Percentiles rank a stretch among this genome's conserved stretches.
phyloP scores from a whole-genome alignment of 2,797 vertebrate genomes.

The Margarornis squamiger region DNA sequence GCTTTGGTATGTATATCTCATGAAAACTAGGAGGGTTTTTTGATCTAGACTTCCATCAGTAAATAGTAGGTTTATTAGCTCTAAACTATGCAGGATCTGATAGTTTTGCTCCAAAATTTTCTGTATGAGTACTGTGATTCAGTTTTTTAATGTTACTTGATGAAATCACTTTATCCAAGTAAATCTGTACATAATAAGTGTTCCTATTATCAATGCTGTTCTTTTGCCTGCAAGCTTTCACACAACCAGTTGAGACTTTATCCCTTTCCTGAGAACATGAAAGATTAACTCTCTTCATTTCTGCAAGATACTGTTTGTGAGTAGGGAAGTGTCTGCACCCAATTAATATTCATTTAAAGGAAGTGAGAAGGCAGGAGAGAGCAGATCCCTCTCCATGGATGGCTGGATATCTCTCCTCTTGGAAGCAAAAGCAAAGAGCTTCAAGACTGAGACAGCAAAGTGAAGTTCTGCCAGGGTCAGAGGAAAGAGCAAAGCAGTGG shows the following conservation, averaged over 20 bases:
- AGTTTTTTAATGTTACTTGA: neutral
- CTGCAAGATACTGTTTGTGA: neutral
- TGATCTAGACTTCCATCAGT: neutral
- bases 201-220: neutral
- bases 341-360: conserved; percentile 5
- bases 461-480: neutral
- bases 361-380: neutral
- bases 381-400: neutral
- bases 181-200: neutral
- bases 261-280: neutral
- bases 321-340: neutral
- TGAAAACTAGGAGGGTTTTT: neutral
- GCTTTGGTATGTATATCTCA: neutral
- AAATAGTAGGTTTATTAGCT: neutral
- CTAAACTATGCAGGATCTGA: neutral
- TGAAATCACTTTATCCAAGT: neutral
- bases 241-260: neutral
- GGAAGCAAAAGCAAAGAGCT: neutral
- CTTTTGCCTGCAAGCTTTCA: neutral
- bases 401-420: neutral
- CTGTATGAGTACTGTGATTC: neutral
- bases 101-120: neutral
- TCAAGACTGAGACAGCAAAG: neutral
- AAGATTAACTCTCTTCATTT: neutral
- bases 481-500: neutral